Evolutionary conservation across 2,113 vertebrate species (phyloP).

Genomic region (Mirza zaza): DNA sequence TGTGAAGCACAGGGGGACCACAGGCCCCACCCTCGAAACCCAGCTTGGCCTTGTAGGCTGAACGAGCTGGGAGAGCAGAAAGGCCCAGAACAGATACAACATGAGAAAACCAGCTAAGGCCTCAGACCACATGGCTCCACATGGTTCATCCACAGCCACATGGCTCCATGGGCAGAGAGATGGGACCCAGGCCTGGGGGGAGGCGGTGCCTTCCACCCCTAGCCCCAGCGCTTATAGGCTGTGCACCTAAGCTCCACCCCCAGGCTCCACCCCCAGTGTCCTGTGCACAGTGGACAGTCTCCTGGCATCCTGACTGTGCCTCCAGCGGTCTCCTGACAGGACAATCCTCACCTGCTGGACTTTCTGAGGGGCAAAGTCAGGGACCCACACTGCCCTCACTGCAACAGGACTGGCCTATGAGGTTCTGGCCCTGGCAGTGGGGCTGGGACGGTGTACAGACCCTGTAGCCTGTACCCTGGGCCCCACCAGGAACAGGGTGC

Average conservation of each 20-base stretch:
- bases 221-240: neutral
- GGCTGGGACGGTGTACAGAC: neutral
- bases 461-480: neutral
- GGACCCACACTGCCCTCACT: fast-evolving
- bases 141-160: neutral
- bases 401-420: neutral
- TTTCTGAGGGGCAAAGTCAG: neutral
- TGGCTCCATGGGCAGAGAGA: neutral
- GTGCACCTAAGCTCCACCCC: neutral
- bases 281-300: neutral
- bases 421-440: neutral
- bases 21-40: neutral
- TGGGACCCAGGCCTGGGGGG: neutral
- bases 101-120: neutral
- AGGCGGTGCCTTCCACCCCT: neutral
- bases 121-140: fast-evolving
- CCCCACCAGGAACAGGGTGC: neutral
- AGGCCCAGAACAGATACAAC: neutral
- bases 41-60: neutral
- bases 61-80: neutral
- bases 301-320: neutral
- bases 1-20: neutral
- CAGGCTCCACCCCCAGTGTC: neutral
- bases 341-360: neutral
- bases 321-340: no score